Evolutionary conservation across 2,888 invertebrate genomes (phyloP).

Genomic region (Athalia circularis): DNA sequence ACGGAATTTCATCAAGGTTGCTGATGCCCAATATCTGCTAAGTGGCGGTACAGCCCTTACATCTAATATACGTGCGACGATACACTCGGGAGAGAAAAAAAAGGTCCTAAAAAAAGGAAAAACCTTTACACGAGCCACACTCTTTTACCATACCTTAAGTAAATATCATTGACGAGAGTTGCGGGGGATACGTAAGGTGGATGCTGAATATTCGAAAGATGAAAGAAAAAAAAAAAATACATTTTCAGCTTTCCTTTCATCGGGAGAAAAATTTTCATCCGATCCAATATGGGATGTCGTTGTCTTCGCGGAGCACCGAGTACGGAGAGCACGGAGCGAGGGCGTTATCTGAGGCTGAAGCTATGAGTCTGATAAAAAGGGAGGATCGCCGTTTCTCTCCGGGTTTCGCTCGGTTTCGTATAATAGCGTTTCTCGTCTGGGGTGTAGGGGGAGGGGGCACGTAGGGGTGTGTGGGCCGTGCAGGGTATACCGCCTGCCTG

Average conservation of each 20-base stretch:
- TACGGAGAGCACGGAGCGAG: not conserved
- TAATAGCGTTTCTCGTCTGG: slow-evolving; percentile 33
- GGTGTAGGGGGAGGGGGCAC: not conserved
- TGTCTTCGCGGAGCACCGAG: not conserved
- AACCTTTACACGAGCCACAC: not conserved
- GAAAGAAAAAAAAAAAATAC: not conserved
- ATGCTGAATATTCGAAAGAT: not conserved
- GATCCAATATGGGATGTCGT: not conserved
- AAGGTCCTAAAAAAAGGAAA: too few species aligned
- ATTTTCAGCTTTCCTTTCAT: not conserved
- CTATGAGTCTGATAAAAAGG: not conserved
- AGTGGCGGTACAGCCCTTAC: not conserved
- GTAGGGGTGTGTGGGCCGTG: not conserved
- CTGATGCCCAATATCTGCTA: slow-evolving; percentile 32
- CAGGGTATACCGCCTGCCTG: too few species aligned
- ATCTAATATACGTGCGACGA: not conserved
- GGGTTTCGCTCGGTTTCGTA: not conserved
- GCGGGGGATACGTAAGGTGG: not conserved
- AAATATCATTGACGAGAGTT: not conserved
- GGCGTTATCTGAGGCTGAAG: not conserved
- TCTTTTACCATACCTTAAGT: not conserved
- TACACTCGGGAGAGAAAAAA: too few species aligned
- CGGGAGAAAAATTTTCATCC: not conserved
- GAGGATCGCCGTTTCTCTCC: slow-evolving; percentile 1
- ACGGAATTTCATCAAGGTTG: slow-evolving; percentile 5